These are phyloP conservation scores for Pollachius pollachius DNA, from an alignment of 2,113 vertebrate species.

Conservation along the genomic window DNA sequence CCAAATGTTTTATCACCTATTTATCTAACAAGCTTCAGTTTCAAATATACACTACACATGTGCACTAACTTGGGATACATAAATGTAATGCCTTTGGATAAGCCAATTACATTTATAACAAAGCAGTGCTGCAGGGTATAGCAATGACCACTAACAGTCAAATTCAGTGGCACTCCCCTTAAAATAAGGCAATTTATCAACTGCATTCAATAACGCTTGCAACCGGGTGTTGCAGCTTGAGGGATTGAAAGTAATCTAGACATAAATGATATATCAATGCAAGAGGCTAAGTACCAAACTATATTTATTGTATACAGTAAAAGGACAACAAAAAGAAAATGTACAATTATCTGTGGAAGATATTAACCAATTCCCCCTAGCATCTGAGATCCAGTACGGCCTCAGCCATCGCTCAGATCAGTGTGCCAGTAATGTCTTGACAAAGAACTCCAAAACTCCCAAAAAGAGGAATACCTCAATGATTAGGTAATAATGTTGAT, in stretches of 20 bases:
- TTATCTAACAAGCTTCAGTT: no score
- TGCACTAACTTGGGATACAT: no score
- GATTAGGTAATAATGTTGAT: no score
- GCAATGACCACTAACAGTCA: not conserved
- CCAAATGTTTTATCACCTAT: no score
- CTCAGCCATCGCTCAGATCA: not conserved
- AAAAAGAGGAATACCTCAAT: not conserved
- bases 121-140: not conserved
- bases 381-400: not conserved
- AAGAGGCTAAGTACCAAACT: constrained; percentile 68
- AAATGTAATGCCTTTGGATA: not conserved
- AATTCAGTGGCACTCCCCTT: not conserved
- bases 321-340: constrained; percentile 64
- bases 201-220: not conserved
- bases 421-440: constrained; percentile 19
- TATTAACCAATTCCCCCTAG: constrained; percentile 21
- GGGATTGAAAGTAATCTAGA: not conserved
- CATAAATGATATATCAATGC: constrained; percentile 17
- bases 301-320: constrained; percentile 78
- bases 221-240: not conserved
- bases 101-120: not conserved
- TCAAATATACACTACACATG: no score
- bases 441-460: not conserved
- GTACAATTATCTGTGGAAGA: constrained; percentile 37
- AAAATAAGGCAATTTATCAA: not conserved